Percentiles rank a stretch among this genome's conserved stretches.
phyloP scores from a whole-genome alignment of 2,888 invertebrate species.

The Acleris cristana region DNA sequence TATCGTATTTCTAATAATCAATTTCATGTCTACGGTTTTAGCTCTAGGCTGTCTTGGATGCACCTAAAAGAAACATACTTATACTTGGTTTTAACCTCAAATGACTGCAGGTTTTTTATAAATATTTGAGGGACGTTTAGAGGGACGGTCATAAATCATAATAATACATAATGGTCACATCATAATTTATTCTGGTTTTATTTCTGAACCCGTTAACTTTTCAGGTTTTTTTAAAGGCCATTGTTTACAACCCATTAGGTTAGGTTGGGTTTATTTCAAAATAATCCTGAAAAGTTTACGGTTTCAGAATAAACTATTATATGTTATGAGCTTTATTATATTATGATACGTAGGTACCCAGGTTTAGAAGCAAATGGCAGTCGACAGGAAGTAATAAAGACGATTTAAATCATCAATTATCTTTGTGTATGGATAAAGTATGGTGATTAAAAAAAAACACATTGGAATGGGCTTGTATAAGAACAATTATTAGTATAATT shows the following conservation, averaged over 20 bases:
- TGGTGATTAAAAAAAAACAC: conserved; percentile 11
- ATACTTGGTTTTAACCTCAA: not conserved
- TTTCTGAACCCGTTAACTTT: no score
- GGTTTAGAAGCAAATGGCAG: not conserved
- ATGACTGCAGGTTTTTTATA: not conserved
- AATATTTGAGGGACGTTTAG: no score
- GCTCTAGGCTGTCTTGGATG: conserved; percentile 10
- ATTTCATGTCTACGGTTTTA: conserved; percentile 27
- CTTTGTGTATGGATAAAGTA: conserved; percentile 5
- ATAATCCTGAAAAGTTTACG: no score
- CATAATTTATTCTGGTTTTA: no score
- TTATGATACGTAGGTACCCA: no score
- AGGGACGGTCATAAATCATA: no score
- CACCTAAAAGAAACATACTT: not conserved
- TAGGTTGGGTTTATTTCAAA: no score
- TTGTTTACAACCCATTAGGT: no score
- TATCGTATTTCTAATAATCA: conserved; percentile 34
- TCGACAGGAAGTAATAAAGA: conserved; percentile 25
- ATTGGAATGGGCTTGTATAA: conserved; percentile 11
- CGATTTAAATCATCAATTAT: conserved; percentile 6
- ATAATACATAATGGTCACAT: no score
- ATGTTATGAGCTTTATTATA: not conserved
- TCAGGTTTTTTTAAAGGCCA: no score
- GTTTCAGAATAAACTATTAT: no score
- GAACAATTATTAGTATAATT: conserved; percentile 10